A percentile compares a stretch with the other conserved stretches of the same genome.
Conservation (phyloP, 1,140 invertebrate species). For the Tetramorium alpestre region DNA sequence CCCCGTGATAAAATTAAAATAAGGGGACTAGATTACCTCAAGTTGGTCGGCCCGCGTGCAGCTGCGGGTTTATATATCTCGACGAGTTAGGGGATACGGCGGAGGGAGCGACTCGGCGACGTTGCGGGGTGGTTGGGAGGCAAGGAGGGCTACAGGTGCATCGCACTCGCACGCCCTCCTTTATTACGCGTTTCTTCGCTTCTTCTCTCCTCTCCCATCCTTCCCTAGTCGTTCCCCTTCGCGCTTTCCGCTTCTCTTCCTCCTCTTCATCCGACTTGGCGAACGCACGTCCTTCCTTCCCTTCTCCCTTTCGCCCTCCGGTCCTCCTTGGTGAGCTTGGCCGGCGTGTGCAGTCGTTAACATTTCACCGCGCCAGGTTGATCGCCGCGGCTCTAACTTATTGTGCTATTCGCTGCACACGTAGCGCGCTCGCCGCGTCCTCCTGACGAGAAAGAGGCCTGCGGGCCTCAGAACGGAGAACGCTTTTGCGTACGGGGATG, state of each 20-base stretch:
- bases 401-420: constrained; percentile 38
- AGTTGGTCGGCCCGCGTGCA: neutral
- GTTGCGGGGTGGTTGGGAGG: constrained; percentile 28
- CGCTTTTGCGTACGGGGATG: constrained; percentile 49
- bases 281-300: constrained; percentile 55
- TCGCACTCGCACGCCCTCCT: constrained; percentile 77
- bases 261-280: constrained; percentile 42
- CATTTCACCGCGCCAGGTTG: constrained; percentile 65
- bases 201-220: constrained; percentile 60
- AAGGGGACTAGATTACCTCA: neutral
- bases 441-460: constrained; percentile 11
- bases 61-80: constrained; percentile 43
- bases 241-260: constrained; percentile 35
- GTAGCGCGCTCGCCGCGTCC: constrained; percentile 47
- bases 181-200: constrained; percentile 67
- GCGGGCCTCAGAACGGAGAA: constrained; percentile 10
- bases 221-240: neutral
- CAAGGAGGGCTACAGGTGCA: constrained; percentile 78
- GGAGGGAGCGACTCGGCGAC: neutral
- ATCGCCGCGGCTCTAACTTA: constrained; percentile 60
- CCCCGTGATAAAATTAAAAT: constrained; percentile 55
- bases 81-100: constrained; percentile 53
- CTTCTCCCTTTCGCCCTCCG: neutral
- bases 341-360: constrained; percentile 68
- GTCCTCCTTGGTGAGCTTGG: constrained; percentile 18